Base-by-base conservation (phyloP, 2,888 invertebrate species). In the Calliphora vomitoria region DNA sequence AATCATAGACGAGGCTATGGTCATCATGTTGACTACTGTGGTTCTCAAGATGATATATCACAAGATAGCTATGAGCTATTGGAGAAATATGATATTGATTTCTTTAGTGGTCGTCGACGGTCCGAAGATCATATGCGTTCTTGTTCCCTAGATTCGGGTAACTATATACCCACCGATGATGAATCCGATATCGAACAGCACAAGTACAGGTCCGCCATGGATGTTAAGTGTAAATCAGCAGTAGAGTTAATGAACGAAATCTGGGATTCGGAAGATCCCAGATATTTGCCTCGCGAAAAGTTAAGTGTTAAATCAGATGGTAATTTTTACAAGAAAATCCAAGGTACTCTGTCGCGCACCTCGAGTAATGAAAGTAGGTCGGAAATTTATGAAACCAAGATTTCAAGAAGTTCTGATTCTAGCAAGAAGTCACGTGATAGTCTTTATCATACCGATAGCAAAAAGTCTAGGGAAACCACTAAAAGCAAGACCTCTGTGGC, bases 21-120 rank as follows among this genome's bases (percentile, higher is more conserved):
- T 66, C 93, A 94, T 31, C 92, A 93, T 38, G 86, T 93, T 10
- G 93, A 93, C 85, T 93, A 91, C 69, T 95, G 95, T 85, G 96
- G 96, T 89, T 97, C 97, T 11, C 97, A 97, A 93, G 97, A 97
- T 92, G 97, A 98, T 94, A 94, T 97, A 44, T 97, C 97, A 47
- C 97, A 98, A 93, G 98, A 98, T 93, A 97, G 97, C 91, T 98
- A 98, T 93, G 98, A 98, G 93, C 94, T 98, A 35, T 94, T 97
- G 87, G 97, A 97, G 92, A 96, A 96, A 91, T 96, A 96, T 85
- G 96, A 94, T 82, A 92, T 92, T 85, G 93, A 93, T 83, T 92
- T 93, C 89, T 93, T 93, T 86, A 91, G 91, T 71, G 91, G 92
- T 55, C 92, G 92, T 66, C 92, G 94, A 76, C 93, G 93, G 53